These are phyloP conservation scores for Orthosia gothica DNA, from an alignment of 2,888 invertebrate species.

Conservation along the genomic window DNA sequence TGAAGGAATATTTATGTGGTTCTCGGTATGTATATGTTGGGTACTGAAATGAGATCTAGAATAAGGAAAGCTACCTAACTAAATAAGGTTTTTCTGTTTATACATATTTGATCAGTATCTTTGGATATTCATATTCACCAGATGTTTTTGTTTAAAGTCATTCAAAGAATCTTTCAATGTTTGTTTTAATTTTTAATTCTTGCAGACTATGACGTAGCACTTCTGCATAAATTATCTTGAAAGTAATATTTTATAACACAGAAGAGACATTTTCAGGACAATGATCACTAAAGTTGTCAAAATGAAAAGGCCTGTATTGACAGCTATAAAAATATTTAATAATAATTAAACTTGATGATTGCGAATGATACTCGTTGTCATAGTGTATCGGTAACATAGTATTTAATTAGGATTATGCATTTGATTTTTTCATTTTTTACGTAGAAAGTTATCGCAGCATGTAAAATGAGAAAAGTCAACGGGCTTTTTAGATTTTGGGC, in stretches of 20 bases:
- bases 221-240: background rate
- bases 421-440: no score
- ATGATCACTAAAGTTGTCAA: no score
- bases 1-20: slow-evolving; percentile 31
- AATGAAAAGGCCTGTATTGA: no score
- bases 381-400: no score
- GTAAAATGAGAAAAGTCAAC: no score
- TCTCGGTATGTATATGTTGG: background rate
- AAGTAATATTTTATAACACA: background rate
- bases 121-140: slow-evolving; percentile 18
- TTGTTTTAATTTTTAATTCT: background rate
- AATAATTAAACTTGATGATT: no score
- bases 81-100: slow-evolving; percentile 16
- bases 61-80: slow-evolving; percentile 22
- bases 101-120: slow-evolving; percentile 10
- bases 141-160: background rate
- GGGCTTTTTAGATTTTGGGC: no score
- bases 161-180: background rate
- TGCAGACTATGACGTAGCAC: background rate
- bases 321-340: no score
- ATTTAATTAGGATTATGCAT: no score
- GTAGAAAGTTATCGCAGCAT: no score
- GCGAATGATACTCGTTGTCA: no score
- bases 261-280: background rate
- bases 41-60: slow-evolving; percentile 2